Percentiles rank a stretch among this genome's conserved stretches.
Evolutionary conservation across 2,888 invertebrate genomes (phyloP).

Genomic region (Microctonus brassicae): DNA sequence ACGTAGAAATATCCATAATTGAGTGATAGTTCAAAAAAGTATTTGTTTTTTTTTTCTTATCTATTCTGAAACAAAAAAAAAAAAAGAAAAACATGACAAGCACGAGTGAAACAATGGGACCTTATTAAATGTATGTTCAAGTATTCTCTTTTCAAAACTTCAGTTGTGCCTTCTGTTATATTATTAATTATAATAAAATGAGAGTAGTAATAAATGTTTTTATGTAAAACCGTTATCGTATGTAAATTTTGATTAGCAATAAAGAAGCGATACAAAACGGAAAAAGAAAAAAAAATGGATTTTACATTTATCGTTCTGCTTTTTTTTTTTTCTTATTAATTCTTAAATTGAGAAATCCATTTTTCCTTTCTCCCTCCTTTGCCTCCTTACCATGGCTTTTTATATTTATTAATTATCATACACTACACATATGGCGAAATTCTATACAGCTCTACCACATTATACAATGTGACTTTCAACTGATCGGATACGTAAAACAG

Average conservation of each 20-base stretch:
- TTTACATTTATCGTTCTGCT: conserved; percentile 63
- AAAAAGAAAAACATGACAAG: conserved; percentile 4
- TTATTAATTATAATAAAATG: conserved; percentile 41
- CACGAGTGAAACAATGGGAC: neutral
- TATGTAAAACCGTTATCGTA: conserved; percentile 56
- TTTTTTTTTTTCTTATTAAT: conserved; percentile 54
- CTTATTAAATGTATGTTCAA: neutral
- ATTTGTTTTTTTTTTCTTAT: neutral
- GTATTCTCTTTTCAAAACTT: neutral
- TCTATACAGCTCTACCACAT: neutral
- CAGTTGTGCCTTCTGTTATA: conserved; percentile 33
- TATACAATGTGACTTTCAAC: neutral
- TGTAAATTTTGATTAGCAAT: conserved; percentile 61
- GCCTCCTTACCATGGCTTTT: conserved; percentile 55
- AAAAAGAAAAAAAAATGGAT: conserved; percentile 45
- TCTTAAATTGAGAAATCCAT: conserved; percentile 34
- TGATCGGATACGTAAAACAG: neutral
- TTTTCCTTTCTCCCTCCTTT: conserved; percentile 55
- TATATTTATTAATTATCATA: conserved; percentile 39
- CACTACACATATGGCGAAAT: conserved; percentile 20
- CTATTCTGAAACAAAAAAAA: conserved; percentile 1
- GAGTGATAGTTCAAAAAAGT: neutral
- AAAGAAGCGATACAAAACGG: conserved; percentile 52
- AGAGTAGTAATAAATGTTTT: conserved; percentile 50
- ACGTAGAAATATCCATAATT: neutral